Evolutionary conservation across 2,888 invertebrate genomes (phyloP).

Genomic region (Pristionchus arcanus): DNA sequence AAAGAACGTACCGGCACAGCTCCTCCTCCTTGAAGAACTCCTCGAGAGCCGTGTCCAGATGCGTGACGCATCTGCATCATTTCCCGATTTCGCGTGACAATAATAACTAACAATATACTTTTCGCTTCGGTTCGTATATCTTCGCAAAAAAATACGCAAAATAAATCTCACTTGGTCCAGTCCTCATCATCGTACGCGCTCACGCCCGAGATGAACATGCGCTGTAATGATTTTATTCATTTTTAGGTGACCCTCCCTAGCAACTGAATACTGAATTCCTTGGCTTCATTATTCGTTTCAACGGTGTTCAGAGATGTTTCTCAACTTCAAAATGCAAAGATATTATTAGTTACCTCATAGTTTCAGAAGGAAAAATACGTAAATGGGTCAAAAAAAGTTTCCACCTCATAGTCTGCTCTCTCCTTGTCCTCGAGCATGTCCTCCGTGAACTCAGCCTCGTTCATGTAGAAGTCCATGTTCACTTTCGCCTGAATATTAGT

Average conservation of each 20-base stretch:
- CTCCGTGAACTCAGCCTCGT: conserved; percentile 82
- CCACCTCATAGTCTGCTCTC: conserved; percentile 72
- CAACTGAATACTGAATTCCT: neutral
- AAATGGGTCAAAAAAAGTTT: too few relatives aligned
- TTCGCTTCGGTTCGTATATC: too few relatives aligned
- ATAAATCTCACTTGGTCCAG: conserved; percentile 61
- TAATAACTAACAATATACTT: too few relatives aligned
- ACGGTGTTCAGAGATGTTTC: too few relatives aligned
- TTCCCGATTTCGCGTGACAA: neutral
- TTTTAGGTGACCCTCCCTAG: neutral
- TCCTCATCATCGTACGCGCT: conserved; percentile 71
- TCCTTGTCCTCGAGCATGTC: conserved; percentile 72
- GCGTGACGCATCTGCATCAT: conserved; percentile 46
- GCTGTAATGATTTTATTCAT: conserved; percentile 58
- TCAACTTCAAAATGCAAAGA: neutral
- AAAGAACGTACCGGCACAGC: neutral
- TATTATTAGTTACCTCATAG: too few relatives aligned
- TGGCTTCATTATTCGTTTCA: neutral
- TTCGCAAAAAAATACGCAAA: too few relatives aligned
- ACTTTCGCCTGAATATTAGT: conserved; percentile 68
- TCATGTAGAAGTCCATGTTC: conserved; percentile 85
- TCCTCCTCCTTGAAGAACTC: conserved; percentile 54
- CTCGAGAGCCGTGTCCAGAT: conserved; percentile 51
- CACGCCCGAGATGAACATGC: conserved; percentile 72
- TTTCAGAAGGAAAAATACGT: too few relatives aligned